A percentile compares a stretch with the other conserved stretches of the same genome.
These are phyloP conservation scores for Tenrec ecaudatus DNA, from an alignment of 2,113 vertebrate genomes.

Conservation along the genomic window DNA sequence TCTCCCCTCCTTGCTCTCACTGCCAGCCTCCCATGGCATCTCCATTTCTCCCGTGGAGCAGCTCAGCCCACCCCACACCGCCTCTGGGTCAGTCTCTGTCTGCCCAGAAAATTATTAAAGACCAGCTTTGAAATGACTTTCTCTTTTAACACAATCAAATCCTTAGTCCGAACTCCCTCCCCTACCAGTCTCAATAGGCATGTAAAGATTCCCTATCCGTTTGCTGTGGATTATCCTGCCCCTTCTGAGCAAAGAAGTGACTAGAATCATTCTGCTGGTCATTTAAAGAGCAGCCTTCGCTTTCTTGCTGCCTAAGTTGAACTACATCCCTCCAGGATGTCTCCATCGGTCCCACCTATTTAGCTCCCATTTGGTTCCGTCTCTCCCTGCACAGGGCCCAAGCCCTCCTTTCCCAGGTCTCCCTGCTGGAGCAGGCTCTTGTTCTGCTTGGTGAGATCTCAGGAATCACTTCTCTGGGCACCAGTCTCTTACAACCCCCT, in stretches of 20 bases:
- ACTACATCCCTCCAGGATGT: not conserved
- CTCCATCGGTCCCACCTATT: not conserved
- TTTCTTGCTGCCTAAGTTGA: constrained; percentile 5
- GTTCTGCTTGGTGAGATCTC: not conserved
- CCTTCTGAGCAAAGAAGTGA: not conserved
- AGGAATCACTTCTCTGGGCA: not conserved
- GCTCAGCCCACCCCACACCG: not conserved
- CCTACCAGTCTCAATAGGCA: not conserved
- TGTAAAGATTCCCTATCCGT: constrained; percentile 26
- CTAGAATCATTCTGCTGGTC: not conserved
- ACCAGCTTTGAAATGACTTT: constrained; percentile 53
- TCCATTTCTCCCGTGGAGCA: not conserved
- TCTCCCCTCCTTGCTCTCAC: fast-evolving
- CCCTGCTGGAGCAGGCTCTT: not conserved
- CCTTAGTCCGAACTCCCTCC: constrained; percentile 7
- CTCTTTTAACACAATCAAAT: constrained; percentile 57
- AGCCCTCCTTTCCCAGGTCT: not conserved
- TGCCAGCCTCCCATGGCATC: not conserved
- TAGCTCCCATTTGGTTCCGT: not conserved
- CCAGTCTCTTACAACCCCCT: not conserved
- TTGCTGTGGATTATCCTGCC: constrained; percentile 7
- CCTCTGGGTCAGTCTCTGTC: constrained; percentile 30
- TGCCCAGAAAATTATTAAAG: constrained; percentile 20
- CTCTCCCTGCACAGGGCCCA: not conserved
- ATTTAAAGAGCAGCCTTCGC: constrained; percentile 25